Percentiles rank a stretch among this genome's conserved stretches.
These are phyloP conservation scores for Agapornis canus DNA, from an alignment of 2,797 vertebrate species.

Conservation along the genomic window DNA sequence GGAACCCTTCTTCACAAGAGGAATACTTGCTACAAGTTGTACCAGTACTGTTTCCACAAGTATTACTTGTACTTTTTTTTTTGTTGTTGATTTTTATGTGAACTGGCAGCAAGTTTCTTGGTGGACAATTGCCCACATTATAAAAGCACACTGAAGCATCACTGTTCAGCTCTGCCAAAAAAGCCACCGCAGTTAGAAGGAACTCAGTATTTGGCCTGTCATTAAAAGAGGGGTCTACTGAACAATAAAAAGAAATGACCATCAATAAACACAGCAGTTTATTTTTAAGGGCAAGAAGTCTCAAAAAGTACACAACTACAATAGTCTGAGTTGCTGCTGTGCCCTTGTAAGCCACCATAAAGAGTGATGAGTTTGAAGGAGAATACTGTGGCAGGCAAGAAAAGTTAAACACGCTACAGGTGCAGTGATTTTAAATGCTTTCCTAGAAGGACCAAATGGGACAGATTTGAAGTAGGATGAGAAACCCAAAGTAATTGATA, in stretches of 20 bases:
- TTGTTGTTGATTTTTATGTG: not conserved
- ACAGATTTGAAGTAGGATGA: not conserved
- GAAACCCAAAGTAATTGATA: not conserved
- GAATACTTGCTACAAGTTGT: not conserved
- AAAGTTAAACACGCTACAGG: not conserved
- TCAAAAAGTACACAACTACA: not conserved
- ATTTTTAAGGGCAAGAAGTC: not conserved
- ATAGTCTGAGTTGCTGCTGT: rapidly evolving
- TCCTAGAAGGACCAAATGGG: not conserved
- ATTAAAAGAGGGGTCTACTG: not conserved
- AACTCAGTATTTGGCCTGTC: not conserved
- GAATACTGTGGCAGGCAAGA: not conserved
- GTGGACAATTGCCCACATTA: slow-evolving; percentile 12
- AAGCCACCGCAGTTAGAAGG: not conserved
- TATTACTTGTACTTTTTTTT: not conserved
- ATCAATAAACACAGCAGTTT: not conserved
- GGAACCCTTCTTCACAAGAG: not conserved
- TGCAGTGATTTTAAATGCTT: not conserved
- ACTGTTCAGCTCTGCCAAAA: not conserved
- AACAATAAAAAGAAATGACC: not conserved
- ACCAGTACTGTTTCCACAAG: not conserved
- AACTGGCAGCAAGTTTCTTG: slow-evolving; percentile 16
- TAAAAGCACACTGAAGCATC: slow-evolving; percentile 26
- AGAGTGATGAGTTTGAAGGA: not conserved
- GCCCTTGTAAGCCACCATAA: not conserved